Base-by-base conservation (phyloP, 2,888 invertebrate genomes). In the Leptinotarsa juncta region DNA sequence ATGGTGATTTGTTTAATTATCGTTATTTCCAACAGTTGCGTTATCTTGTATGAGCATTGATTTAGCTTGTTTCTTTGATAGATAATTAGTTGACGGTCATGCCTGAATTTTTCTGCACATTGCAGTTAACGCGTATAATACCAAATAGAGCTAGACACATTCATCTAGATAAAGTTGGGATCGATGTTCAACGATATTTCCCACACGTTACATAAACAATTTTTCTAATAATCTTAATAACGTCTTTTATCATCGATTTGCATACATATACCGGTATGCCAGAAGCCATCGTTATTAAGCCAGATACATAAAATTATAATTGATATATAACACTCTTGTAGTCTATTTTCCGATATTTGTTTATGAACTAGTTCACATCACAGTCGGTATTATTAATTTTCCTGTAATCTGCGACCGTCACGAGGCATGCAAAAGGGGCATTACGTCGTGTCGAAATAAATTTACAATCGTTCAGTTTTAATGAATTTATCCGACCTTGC, bases 251-350 rank as follows among this genome's bases (percentile, higher is more conserved):
- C 73, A 73, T 71, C 71, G 73, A 82, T 82, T 78, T 79, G 77
- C 79, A 81, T 81, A 68, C 65, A 73, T 72, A 74, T 76, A 81
- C 79, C 78, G 77, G 79, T 77, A 79, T 75, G 74, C 79, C 81
- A 80, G 79, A 77, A 80, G 80, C 78, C 53, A 67, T 49, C 72
- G 49, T 70, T 66, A 71, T 71, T 76, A 77, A 71, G 60, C 76
- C 50, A 50, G 72, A 77, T 76, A 72, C 72, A 73, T 80, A 73
- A 75, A 78, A 78, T 78, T 75, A 79, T 79, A 81, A 81, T 79
- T 82, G 81, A 82, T 81, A 77, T 81, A 82, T 80, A 80, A 81
- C 79, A 80, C 77, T 77, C 73, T 71, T 78, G 79, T 79, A 70
- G 48, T 79, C 76, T 76, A 74, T 79, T 79, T 80, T 77, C 76